These are phyloP conservation scores for Agapornis roseicollis DNA, from an alignment of 2,113 vertebrate species.

Conservation along the genomic window DNA sequence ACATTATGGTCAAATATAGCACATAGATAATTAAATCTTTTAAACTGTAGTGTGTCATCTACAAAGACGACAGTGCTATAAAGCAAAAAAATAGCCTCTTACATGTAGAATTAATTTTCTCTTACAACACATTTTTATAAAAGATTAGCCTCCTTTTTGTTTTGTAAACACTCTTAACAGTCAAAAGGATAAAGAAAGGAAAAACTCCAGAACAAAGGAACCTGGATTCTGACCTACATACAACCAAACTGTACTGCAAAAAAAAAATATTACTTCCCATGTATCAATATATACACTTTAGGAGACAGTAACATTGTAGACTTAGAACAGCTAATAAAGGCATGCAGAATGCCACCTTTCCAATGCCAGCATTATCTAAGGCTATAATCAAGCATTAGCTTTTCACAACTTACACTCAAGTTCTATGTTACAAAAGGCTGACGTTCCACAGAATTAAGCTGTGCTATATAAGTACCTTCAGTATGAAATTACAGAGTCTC, in stretches of 20 bases:
- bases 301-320: background rate
- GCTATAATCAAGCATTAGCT: background rate
- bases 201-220: background rate
- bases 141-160: background rate
- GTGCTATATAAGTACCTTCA: background rate
- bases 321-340: background rate
- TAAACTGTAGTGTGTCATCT: background rate
- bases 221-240: background rate
- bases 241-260: background rate
- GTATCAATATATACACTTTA: background rate
- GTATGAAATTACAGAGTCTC: background rate
- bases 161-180: background rate
- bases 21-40: background rate
- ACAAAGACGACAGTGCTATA: background rate
- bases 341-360: background rate
- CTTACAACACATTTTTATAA: background rate
- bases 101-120: background rate
- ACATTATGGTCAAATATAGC: background rate
- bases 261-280: background rate
- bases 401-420: background rate
- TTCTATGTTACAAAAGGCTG: background rate
- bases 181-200: background rate
- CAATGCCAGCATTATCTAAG: background rate
- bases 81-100: background rate
- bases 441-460: background rate